Percentiles rank a stretch among this genome's conserved stretches.
Conservation (phyloP, 2,113 vertebrate species). For the Dolichotis patagonum region DNA sequence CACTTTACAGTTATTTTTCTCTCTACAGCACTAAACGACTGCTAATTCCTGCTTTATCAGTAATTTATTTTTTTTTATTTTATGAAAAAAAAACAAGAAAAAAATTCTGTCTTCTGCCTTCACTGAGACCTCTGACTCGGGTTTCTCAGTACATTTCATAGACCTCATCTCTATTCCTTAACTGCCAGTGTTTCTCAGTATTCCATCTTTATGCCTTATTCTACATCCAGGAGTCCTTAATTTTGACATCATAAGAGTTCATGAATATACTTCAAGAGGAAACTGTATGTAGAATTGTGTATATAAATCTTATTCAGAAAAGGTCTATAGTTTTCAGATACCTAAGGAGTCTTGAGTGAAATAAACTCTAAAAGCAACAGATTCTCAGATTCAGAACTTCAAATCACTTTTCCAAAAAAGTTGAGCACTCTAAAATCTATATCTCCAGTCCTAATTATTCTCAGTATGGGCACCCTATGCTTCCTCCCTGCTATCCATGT, state of each 20-base stretch:
- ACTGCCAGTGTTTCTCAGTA: neutral
- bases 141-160: constrained; percentile 7
- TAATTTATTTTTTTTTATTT: neutral
- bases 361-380: constrained; percentile 18
- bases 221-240: constrained; percentile 31
- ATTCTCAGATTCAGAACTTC: constrained; percentile 1
- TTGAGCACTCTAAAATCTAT: neutral
- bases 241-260: neutral
- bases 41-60: neutral
- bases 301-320: constrained; percentile 20
- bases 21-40: neutral
- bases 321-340: neutral
- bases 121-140: neutral
- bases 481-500: neutral
- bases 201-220: neutral
- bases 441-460: neutral
- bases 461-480: neutral
- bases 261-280: constrained; percentile 18
- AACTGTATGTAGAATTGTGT: neutral
- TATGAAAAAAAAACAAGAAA: neutral
- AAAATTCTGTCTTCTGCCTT: neutral
- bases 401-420: constrained; percentile 29
- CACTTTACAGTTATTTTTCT: neutral
- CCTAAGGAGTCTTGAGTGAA: constrained; percentile 5
- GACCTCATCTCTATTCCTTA: constrained; percentile 10